Percentiles rank a stretch among this genome's conserved stretches.
Evolutionary conservation across 2,888 invertebrate genomes (phyloP).

Genomic region (Pinctada fucata): DNA sequence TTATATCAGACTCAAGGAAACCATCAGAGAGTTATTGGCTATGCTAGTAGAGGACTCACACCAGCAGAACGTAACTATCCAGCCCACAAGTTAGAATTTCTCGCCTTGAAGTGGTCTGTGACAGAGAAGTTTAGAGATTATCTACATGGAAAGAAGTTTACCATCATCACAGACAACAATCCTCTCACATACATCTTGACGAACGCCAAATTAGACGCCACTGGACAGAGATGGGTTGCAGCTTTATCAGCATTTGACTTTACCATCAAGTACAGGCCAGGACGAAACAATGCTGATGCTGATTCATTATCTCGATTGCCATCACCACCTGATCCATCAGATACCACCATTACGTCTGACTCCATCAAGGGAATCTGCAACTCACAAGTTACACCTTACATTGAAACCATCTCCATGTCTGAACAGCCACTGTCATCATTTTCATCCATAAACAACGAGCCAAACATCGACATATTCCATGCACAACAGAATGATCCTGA

Average conservation of each 20-base stretch:
- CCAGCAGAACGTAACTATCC: background rate
- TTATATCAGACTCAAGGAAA: too few species aligned
- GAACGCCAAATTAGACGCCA: too few species aligned
- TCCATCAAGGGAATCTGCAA: background rate
- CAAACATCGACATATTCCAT: background rate
- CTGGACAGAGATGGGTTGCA: too few species aligned
- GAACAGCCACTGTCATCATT: background rate
- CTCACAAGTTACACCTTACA: background rate
- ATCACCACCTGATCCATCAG: background rate
- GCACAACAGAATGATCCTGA: conserved; percentile 7
- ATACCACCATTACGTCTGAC: conserved; percentile 7
- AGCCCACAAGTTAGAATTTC: background rate
- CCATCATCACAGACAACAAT: background rate
- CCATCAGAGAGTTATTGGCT: background rate
- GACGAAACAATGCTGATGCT: background rate
- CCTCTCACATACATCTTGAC: background rate
- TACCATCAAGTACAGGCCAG: background rate
- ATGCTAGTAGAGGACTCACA: background rate
- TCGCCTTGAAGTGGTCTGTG: background rate
- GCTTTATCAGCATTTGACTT: too few species aligned
- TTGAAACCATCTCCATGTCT: background rate
- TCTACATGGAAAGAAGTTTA: background rate
- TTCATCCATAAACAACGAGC: background rate
- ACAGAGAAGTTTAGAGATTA: background rate
- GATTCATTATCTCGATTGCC: background rate